Evolutionary conservation across 2,113 vertebrate species (phyloP).

Genomic region (Rutilus rutilus): DNA sequence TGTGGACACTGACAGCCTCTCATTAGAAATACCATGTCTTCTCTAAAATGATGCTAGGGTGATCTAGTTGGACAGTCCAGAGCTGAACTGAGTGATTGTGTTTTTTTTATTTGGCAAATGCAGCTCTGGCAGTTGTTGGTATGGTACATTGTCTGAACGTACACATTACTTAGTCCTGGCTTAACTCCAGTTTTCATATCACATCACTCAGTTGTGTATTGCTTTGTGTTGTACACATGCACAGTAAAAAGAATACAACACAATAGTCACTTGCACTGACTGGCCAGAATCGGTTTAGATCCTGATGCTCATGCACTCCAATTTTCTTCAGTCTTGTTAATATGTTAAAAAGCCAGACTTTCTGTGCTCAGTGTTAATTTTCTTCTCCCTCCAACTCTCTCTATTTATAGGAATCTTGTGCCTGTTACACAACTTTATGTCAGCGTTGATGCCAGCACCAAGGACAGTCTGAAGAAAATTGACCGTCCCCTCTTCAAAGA

Average conservation of each 20-base stretch:
- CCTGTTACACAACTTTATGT: conserved; percentile 96
- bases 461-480: conserved; percentile 90
- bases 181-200: conserved; percentile 1
- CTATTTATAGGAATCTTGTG: conserved; percentile 79
- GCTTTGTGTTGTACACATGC: neutral
- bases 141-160: neutral
- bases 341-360: conserved; percentile 4
- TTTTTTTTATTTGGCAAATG: conserved; percentile 1
- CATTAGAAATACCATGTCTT: neutral
- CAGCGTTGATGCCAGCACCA: conserved; percentile 93
- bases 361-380: neutral
- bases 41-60: neutral
- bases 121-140: neutral
- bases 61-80: neutral
- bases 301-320: neutral
- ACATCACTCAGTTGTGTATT: neutral
- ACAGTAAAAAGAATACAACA: neutral
- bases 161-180: neutral
- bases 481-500: conserved; percentile 96
- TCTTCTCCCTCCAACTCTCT: neutral
- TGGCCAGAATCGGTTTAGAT: neutral
- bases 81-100: neutral
- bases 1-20: neutral
- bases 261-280: neutral
- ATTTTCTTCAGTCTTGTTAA: neutral